These are phyloP conservation scores for Pyrochroa serraticornis DNA, from an alignment of 2,888 invertebrate genomes.

Conservation along the genomic window DNA sequence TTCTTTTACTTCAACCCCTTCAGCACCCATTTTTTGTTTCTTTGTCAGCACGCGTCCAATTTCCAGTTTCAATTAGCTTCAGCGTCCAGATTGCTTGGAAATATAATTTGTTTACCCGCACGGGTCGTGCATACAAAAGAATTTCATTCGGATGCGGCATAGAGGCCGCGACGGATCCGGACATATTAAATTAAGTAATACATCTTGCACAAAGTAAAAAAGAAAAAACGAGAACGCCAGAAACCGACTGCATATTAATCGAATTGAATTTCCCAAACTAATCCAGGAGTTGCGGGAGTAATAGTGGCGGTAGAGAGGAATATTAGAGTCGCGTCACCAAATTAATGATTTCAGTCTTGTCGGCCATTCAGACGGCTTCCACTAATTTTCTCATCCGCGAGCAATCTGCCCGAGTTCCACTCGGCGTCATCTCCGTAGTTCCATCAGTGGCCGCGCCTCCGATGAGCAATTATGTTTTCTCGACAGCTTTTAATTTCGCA, in stretches of 20 bases:
- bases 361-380: constrained; percentile 38
- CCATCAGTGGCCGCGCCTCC: constrained; percentile 40
- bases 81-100: too few relatives aligned
- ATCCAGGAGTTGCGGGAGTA: constrained; percentile 11
- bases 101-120: neutral
- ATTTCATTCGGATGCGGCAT: neutral
- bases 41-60: too few relatives aligned
- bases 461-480: constrained; percentile 53
- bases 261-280: constrained; percentile 26
- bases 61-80: too few relatives aligned
- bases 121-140: constrained; percentile 10
- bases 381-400: constrained; percentile 47
- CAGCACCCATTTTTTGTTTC: too few relatives aligned
- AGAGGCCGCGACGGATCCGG: constrained; percentile 7
- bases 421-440: constrained; percentile 35
- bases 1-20: too few relatives aligned
- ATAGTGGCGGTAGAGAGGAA: constrained; percentile 21
- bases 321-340: constrained; percentile 32
- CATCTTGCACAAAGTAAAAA: constrained; percentile 29
- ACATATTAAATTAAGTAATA: constrained; percentile 26
- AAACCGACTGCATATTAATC: constrained; percentile 30
- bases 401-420: constrained; percentile 40
- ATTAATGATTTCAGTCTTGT: constrained; percentile 41
- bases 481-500: constrained; percentile 54
- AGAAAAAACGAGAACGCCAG: constrained; percentile 16